These are phyloP conservation scores for Bufo gargarizans DNA, from an alignment of 2,113 vertebrate species.

Conservation along the genomic window DNA sequence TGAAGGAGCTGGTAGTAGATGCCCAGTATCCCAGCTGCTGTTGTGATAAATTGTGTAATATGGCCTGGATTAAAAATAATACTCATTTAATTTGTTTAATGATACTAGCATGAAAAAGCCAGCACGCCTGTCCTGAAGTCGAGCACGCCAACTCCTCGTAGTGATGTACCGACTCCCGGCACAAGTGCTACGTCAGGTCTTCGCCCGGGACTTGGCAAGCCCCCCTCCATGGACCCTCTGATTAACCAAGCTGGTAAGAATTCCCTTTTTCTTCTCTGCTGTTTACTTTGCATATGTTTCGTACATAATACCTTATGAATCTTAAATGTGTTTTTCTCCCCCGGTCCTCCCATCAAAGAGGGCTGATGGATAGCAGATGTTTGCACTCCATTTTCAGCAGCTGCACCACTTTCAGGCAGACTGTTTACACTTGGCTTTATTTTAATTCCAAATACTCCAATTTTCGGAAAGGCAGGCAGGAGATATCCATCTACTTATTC, in stretches of 20 bases:
- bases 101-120: constrained; percentile 91
- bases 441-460: constrained; percentile 66
- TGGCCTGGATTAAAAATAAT: constrained; percentile 78
- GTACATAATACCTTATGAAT: constrained; percentile 51
- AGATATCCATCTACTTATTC: constrained; percentile 66
- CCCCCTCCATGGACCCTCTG: constrained; percentile 88
- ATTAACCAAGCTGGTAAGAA: constrained; percentile 88
- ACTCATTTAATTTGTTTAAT: constrained; percentile 81
- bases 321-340: constrained; percentile 58
- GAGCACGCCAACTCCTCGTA: constrained; percentile 91
- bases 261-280: constrained; percentile 54
- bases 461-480: constrained; percentile 60
- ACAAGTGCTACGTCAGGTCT: constrained; percentile 89
- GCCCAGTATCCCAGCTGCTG: constrained; percentile 74
- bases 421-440: constrained; percentile 66
- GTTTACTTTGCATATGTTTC: constrained; percentile 50
- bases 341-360: constrained; percentile 59
- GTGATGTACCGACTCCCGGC: constrained; percentile 88
- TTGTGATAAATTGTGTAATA: constrained; percentile 80
- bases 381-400: constrained; percentile 65
- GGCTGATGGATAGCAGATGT: constrained; percentile 67
- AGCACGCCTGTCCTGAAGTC: constrained; percentile 93
- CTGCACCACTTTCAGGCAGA: constrained; percentile 61
- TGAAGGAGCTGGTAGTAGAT: constrained; percentile 66
- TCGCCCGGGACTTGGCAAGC: constrained; percentile 87